Evolutionary conservation across 2,113 vertebrate species (phyloP).

Genomic region (Cochlearius cochlearius): DNA sequence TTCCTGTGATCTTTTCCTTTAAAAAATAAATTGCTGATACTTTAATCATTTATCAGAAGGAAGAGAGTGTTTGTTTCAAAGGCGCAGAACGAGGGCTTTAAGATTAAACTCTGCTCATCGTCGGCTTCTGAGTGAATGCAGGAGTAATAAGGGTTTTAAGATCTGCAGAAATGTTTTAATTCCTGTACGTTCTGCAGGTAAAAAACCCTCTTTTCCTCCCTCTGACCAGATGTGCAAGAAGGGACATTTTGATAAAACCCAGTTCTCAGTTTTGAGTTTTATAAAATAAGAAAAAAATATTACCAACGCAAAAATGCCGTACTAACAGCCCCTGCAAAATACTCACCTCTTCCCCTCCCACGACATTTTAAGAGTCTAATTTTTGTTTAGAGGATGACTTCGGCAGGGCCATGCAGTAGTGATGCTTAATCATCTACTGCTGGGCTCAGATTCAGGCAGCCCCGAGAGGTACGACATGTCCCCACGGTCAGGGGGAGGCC

Average conservation of each 20-base stretch:
- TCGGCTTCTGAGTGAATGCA: background rate
- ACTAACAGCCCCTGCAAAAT: background rate
- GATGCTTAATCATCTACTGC: background rate
- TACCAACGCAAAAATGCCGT: background rate
- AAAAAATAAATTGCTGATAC: conserved; percentile 32
- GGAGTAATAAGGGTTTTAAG: conserved; percentile 30
- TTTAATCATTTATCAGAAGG: conserved; percentile 53
- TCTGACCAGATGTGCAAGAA: conserved; percentile 1
- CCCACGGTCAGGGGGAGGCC: background rate
- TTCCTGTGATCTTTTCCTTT: conserved; percentile 21
- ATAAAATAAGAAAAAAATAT: background rate
- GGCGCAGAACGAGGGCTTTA: conserved; percentile 16
- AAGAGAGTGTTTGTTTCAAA: conserved; percentile 36
- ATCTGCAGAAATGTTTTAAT: conserved; percentile 15
- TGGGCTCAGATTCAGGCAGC: background rate
- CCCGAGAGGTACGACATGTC: background rate
- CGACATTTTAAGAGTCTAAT: background rate
- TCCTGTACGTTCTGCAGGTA: background rate
- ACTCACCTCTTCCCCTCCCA: background rate
- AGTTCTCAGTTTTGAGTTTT: background rate
- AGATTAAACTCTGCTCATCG: conserved; percentile 18
- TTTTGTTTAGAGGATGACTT: background rate
- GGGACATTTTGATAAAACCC: background rate
- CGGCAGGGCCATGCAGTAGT: background rate
- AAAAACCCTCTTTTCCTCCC: background rate